These are phyloP conservation scores for Gymnocephalus cernua DNA, from an alignment of 2,113 vertebrate genomes.

Conservation along the genomic window DNA sequence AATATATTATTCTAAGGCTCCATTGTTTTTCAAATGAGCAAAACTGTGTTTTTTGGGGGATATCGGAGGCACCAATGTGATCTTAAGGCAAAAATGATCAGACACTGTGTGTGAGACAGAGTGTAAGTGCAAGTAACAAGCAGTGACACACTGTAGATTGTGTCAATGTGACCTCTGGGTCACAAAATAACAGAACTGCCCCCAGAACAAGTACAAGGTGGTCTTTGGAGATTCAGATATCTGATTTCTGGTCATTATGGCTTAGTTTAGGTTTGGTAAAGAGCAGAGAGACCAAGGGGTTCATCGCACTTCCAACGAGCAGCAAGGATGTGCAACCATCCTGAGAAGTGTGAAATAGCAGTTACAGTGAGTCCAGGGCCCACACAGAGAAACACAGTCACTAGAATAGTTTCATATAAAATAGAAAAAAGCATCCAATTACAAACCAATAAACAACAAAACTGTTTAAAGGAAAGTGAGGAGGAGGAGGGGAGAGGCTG, in stretches of 20 bases:
- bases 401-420: constrained; percentile 40
- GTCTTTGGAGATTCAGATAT: constrained; percentile 70
- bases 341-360: constrained; percentile 74
- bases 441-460: constrained; percentile 47
- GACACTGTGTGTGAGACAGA: constrained; percentile 41
- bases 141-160: constrained; percentile 48
- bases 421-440: constrained; percentile 47
- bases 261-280: constrained; percentile 75
- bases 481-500: background rate
- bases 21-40: constrained; percentile 19
- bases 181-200: constrained; percentile 61
- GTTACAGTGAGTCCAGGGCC: constrained; percentile 70
- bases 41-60: constrained; percentile 33
- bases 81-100: constrained; percentile 77
- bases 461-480: constrained; percentile 31
- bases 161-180: constrained; percentile 55
- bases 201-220: constrained; percentile 41
- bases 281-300: constrained; percentile 55
- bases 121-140: constrained; percentile 48
- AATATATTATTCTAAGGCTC: constrained; percentile 14
- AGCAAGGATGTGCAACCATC: constrained; percentile 73
- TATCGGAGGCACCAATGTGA: constrained; percentile 79
- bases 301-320: constrained; percentile 68
- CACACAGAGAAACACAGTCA: constrained; percentile 53
- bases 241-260: constrained; percentile 65